Conservation (phyloP, 2,797 vertebrate genomes). For the Carcharodon carcharias region DNA sequence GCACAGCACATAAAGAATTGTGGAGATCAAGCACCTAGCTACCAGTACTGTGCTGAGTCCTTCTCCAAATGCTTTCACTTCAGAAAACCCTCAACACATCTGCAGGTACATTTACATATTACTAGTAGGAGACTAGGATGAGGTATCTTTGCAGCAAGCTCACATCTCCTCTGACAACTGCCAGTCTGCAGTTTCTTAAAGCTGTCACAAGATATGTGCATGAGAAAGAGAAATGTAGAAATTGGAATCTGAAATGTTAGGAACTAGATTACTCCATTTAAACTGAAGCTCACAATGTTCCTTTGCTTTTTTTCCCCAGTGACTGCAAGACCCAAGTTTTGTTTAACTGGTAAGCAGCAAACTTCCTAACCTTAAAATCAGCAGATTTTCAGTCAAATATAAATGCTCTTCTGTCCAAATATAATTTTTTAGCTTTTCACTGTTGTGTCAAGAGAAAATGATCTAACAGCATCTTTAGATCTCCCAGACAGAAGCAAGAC, state of each 20-base stretch:
- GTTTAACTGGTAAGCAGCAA: neutral
- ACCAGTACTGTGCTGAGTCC: constrained; percentile 53
- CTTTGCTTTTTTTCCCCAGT: neutral
- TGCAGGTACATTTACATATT: constrained; percentile 72
- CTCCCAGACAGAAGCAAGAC: neutral
- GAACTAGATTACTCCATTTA: neutral
- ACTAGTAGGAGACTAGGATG: constrained; percentile 58
- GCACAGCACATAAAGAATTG: constrained; percentile 45
- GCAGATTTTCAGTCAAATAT: neutral
- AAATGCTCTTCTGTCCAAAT: neutral
- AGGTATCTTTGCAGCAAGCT: constrained; percentile 62
- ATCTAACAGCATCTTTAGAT: neutral
- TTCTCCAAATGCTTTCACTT: constrained; percentile 50
- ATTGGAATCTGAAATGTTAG: neutral
- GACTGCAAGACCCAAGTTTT: neutral
- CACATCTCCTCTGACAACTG: constrained; percentile 63
- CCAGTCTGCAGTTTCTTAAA: constrained; percentile 60
- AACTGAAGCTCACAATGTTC: neutral
- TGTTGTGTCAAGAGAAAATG: neutral
- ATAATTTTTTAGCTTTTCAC: neutral
- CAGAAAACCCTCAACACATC: constrained; percentile 51
- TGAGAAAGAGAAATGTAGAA: constrained; percentile 45
- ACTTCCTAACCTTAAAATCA: neutral
- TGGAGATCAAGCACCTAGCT: constrained; percentile 42
- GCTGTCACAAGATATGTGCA: constrained; percentile 57